Evolutionary conservation across 2,797 vertebrate species (phyloP).

Genomic region (Hafferia zeledoni): DNA sequence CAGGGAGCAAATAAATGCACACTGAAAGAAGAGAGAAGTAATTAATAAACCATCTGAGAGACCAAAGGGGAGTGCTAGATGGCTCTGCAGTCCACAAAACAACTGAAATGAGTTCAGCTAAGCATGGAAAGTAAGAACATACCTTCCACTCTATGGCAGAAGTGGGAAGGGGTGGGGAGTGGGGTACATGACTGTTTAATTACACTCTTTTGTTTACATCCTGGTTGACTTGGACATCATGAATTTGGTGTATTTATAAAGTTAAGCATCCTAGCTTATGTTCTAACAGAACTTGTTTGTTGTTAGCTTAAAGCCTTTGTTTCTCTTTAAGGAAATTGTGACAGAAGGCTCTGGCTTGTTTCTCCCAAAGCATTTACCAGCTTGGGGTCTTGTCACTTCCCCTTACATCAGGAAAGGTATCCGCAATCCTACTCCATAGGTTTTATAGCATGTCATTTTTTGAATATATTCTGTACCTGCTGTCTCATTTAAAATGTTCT

Average conservation of each 20-base stretch:
- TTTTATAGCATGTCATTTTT: background rate
- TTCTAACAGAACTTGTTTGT: background rate
- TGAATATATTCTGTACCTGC: background rate
- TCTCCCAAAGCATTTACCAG: background rate
- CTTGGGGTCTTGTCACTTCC: background rate
- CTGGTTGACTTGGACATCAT: background rate
- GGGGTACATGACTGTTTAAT: background rate
- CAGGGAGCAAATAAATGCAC: background rate
- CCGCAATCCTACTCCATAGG: background rate
- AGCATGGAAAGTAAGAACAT: background rate
- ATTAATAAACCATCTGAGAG: background rate
- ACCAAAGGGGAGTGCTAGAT: background rate
- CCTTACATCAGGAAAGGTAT: background rate
- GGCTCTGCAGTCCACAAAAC: background rate
- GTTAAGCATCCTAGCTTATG: background rate
- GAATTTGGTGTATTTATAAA: background rate
- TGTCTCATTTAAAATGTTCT: background rate
- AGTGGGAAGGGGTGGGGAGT: background rate
- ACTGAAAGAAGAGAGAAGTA: background rate
- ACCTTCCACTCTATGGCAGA: background rate
- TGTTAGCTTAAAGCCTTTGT: background rate
- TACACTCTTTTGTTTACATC: background rate
- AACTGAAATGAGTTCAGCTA: background rate
- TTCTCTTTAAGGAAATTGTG: background rate
- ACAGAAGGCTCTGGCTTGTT: background rate